Evolutionary conservation across 2,113 vertebrate species (phyloP), one percentile per base, ranked within the genome.

Genomic region (Pluvianellus socialis): DNA sequence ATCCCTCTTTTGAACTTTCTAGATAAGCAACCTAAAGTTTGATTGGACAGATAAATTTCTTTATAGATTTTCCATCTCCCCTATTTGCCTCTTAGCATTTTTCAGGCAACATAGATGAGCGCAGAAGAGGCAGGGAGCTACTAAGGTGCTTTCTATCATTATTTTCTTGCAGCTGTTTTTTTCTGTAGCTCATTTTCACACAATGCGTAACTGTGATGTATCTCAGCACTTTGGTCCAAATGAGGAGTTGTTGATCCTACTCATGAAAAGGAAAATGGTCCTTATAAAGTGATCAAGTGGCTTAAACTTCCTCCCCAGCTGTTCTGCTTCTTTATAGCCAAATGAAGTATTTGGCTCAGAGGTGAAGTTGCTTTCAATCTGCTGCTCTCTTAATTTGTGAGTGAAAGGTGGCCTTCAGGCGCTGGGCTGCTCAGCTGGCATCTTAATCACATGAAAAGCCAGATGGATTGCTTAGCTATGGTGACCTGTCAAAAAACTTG

Each of bases 241-340:
- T 22, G 67, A 89, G 45, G 28, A 76, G n/a, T 13, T 70, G 76
- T 79, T 94, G 90, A 86, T 94, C 79, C 86, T 95, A 82, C 86
- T 97, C 30, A 1, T 90, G 74, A 76, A 96, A 85, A 95, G 91
- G 91, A 96, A 97, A 96, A 95, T 91, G 81, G 80, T 97, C 30
- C 96, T 97, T 94, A 77, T 59, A 67, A 92, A 85, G 66, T 79
- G 91, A 97, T 91, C 92, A 92, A 95, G 96, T 94, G 89, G 62
- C 59, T 92, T 92, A 91, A 91, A 58, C 81, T 97, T 97, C 96
- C 94, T 96, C 89, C 75, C 22, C 95, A 97, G 91, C 81, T 96
- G 90, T 91, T 94, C 81, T 86, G 63, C 84, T 86, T 42, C 94
- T 96, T 85, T 50, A 88, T 68, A 91, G 18, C 50, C 80, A 79